Base-by-base conservation (phyloP, 2,113 vertebrate genomes). In the Zeus faber region DNA sequence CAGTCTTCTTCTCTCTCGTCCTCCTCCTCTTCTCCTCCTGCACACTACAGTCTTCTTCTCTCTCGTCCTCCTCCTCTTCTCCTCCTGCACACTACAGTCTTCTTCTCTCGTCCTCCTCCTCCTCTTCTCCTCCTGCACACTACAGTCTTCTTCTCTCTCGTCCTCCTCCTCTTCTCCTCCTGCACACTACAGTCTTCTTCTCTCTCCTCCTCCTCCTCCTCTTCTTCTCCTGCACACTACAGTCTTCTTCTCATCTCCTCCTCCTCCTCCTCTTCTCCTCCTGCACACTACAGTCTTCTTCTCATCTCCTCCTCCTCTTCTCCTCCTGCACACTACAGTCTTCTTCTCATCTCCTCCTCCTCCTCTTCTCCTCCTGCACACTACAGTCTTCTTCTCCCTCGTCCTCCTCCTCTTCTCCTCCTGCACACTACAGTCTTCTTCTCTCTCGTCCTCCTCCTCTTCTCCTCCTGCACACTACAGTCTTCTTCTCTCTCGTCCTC, bases 91-190 rank as follows among this genome's bases (percentile, higher is more conserved):
- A 29, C 17, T 26, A 25, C 35, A 17, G 17, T 4, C 21, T 74
- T 70, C 70, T 60, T 67, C 59, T 60, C 51, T 68, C 44, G 80
- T 70, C 76, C 65, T 79, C 67, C 75, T 78, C 73, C 74, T 75
- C 79, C 69, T 72, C 70, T 77, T 79, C 20, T 13, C 39, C 31
- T 25, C 3, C n/a, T n/a, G n/a, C n/a, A n/a, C n/a, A n/a, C n/a
- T n/a, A n/a, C n/a, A n/a, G 76, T 76, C 71, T 61, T 72, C 45
- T 73, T 73, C 68, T 70, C 62, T 54, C 65, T 70, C 66, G 62
- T 47, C 70, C 55, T 22, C 62, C 43, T 41, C 64, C 58, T 70
- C 46, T 35, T 6, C 62, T 60, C 25, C 47, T 5, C 6, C 8
- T 5, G 9, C 33, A 4, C 20, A 5, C 25, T 17, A 9, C 2